Evolutionary conservation across 2,113 vertebrate genomes (phyloP).

Genomic region (Corydoras sp.): DNA sequence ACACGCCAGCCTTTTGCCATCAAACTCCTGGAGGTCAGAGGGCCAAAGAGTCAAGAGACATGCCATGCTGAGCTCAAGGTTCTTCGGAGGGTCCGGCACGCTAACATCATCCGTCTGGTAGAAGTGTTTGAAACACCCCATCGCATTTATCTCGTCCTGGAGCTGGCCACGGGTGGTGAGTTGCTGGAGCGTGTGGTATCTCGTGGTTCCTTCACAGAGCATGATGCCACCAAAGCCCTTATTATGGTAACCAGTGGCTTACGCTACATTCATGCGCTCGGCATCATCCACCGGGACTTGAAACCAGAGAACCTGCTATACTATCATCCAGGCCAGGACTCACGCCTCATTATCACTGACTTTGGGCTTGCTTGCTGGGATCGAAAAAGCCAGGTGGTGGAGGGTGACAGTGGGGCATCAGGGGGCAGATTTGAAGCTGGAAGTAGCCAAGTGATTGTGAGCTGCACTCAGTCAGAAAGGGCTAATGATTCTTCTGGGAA

Average conservation of each 20-base stretch:
- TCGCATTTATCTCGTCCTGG: constrained; percentile 57
- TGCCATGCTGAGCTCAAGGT: constrained; percentile 56
- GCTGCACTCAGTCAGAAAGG: background rate
- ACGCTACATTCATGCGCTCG: constrained; percentile 55
- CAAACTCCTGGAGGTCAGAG: constrained; percentile 61
- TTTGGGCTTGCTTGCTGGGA: constrained; percentile 59
- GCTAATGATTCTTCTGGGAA: constrained; percentile 9
- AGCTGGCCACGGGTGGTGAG: constrained; percentile 58
- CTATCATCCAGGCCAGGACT: constrained; percentile 58
- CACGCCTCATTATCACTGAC: constrained; percentile 56
- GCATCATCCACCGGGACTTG: constrained; percentile 56
- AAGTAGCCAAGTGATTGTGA: background rate
- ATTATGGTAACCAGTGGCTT: constrained; percentile 54
- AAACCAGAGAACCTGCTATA: constrained; percentile 63
- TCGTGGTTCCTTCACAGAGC: constrained; percentile 57
- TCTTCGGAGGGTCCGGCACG: constrained; percentile 54
- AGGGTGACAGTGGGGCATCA: constrained; percentile 4
- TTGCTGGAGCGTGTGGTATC: constrained; percentile 58
- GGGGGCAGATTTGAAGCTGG: background rate
- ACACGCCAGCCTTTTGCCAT: constrained; percentile 60
- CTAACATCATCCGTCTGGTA: constrained; percentile 54
- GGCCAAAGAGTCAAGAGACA: constrained; percentile 49
- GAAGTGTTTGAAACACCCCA: constrained; percentile 59
- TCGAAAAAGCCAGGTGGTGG: background rate
- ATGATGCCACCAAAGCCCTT: constrained; percentile 55